Conservation (phyloP, 2,888 invertebrate species). For the Megamerina dolium region DNA sequence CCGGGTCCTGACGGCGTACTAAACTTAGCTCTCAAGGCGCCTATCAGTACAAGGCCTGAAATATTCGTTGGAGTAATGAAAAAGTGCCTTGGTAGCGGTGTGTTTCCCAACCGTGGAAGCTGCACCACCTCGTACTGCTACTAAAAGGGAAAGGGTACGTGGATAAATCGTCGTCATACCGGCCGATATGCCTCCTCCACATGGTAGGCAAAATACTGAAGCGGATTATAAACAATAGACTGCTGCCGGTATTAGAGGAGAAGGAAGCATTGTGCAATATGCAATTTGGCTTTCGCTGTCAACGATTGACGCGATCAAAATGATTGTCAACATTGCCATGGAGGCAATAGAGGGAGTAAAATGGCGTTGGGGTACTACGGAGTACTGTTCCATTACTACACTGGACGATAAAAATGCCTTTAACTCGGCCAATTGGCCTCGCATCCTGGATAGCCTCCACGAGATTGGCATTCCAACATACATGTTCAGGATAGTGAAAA, state of each 20-base stretch:
- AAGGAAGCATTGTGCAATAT: too few relatives aligned
- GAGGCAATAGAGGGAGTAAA: too few relatives aligned
- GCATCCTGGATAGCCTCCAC: too few relatives aligned
- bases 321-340: too few relatives aligned
- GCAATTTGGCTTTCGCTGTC: conserved; percentile 10
- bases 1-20: conserved; percentile 4
- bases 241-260: too few relatives aligned
- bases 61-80: background rate
- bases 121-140: conserved; percentile 5
- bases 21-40: conserved; percentile 5
- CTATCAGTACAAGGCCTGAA: background rate
- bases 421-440: too few relatives aligned
- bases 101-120: conserved; percentile 7
- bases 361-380: too few relatives aligned
- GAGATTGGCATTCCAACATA: too few relatives aligned
- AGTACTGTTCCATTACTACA: too few relatives aligned
- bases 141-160: background rate
- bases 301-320: conserved; percentile 2
- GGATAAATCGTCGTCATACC: conserved; percentile 5
- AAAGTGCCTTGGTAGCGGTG: background rate
- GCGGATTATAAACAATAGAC: background rate
- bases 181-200: conserved; percentile 7
- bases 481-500: too few relatives aligned
- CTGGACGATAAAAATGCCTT: too few relatives aligned
- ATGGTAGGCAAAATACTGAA: conserved; percentile 1